Base-by-base conservation (phyloP, 2,797 vertebrate genomes). In the Typhlichthys eigenmanni region DNA sequence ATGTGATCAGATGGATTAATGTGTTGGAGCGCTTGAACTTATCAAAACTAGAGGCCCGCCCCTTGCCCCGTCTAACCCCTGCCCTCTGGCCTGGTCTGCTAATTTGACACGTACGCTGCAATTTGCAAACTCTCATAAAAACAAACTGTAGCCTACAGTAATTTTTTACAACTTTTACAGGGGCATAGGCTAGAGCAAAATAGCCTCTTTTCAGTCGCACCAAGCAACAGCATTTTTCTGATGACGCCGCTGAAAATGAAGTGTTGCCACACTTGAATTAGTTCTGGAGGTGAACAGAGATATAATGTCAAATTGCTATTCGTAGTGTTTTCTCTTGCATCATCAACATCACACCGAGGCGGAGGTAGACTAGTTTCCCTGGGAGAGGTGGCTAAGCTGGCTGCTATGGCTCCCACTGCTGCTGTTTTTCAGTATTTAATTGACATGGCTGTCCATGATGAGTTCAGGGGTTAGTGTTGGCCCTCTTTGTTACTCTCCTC, bases 401-500 rank as follows among this genome's bases (percentile, higher is more conserved):
- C 85, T 72, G 84, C 82, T 81, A 82, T 79, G 71, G 74, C 85
- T 87, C 85, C 87, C 86, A 75, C 76, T 82, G 84, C 86, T 88
- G 85, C 87, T 88, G 89, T 91, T 91, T 90, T 85, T 88, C 87
- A 89, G 88, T 81, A 74, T 89, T 90, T 91, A 90, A 91, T 90
- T 89, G 88, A 91, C 90, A 91, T 66, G 85, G 86, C 81, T 83
- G 87, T 90, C 88, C 88, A 86, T 86, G 88, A 89, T 89, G 85
- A 89, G 90, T 90, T 91, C 90, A 91, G 85, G 80, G 90, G 88
- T 91, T 89, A 91, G 88, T 90, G 87, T 89, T 87, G 87, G 82
- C 87, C 87, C 88, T 90, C 87, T 90, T 90, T 89, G 90, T 91
- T 91, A 89, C 88, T 82, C 85, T 89, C 87, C 84, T 87, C 88